Conservation (phyloP, 92 coral and sea anemone species). For the Zoanthus solanderi region DNA sequence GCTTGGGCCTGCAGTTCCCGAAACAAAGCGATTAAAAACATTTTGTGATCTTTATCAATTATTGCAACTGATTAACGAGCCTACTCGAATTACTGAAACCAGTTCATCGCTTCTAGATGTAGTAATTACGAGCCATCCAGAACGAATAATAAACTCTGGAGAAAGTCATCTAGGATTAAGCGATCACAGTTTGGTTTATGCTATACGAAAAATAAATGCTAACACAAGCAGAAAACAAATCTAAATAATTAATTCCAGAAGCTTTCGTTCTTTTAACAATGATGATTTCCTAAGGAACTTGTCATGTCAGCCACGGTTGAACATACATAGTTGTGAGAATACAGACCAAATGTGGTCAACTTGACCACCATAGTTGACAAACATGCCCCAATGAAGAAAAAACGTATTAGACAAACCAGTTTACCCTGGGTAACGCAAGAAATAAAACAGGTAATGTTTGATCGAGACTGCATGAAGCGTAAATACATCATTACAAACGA, state of each 20-base stretch:
- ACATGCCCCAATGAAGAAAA: slow-evolving; percentile 5
- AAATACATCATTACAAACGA: background rate
- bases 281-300: background rate
- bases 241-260: background rate
- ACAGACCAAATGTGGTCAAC: slow-evolving; percentile 11
- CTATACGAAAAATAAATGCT: slow-evolving; percentile 2
- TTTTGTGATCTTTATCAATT: slow-evolving; percentile 3
- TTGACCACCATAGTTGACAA: background rate
- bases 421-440: background rate
- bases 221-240: slow-evolving; percentile 8
- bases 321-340: background rate
- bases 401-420: background rate
- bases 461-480: slow-evolving; percentile 5
- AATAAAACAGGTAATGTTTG: background rate
- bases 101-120: background rate
- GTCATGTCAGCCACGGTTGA: slow-evolving; percentile 13
- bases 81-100: background rate
- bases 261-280: slow-evolving; percentile 11
- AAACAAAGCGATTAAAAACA: background rate
- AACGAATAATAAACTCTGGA: background rate
- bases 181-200: slow-evolving; percentile 22
- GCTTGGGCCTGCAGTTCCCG: background rate
- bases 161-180: background rate
- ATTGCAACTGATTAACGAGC: background rate
- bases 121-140: background rate